Conservation (phyloP, 2,113 vertebrate genomes). For the Aptenodytes forsteri region DNA sequence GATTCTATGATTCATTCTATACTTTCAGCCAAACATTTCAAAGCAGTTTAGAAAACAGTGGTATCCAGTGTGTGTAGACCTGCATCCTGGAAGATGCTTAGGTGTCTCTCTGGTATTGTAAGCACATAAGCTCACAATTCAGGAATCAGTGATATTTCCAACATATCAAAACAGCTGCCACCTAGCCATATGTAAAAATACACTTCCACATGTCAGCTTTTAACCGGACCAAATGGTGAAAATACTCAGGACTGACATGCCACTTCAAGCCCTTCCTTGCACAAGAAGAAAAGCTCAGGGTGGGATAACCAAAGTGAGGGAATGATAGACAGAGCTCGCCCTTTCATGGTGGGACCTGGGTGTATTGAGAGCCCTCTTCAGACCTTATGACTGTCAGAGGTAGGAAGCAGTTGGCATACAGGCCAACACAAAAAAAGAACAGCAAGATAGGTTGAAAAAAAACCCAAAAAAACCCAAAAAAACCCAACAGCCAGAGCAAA, state of each 20-base stretch:
- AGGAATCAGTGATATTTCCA: not conserved
- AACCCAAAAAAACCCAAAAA: too few species aligned
- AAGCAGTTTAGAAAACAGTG: not conserved
- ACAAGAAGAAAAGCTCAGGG: not conserved
- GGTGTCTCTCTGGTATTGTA: not conserved
- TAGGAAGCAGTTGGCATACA: not conserved
- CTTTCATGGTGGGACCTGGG: not conserved
- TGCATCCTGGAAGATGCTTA: not conserved
- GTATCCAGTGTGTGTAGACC: not conserved
- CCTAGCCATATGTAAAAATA: not conserved
- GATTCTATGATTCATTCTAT: not conserved
- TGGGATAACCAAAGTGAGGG: not conserved
- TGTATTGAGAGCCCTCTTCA: not conserved
- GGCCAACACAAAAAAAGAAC: not conserved
- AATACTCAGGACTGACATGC: not conserved
- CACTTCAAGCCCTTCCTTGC: not conserved
- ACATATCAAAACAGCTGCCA: not conserved
- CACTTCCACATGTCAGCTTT: not conserved
- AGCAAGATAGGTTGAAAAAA: not conserved
- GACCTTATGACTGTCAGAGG: not conserved
- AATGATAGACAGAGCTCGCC: not conserved
- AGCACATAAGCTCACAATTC: not conserved
- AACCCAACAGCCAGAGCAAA: not conserved
- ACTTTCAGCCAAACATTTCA: not conserved
- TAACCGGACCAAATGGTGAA: not conserved